Base-by-base conservation (phyloP, 1,140 invertebrate genomes). In the Augochlora pura region DNA sequence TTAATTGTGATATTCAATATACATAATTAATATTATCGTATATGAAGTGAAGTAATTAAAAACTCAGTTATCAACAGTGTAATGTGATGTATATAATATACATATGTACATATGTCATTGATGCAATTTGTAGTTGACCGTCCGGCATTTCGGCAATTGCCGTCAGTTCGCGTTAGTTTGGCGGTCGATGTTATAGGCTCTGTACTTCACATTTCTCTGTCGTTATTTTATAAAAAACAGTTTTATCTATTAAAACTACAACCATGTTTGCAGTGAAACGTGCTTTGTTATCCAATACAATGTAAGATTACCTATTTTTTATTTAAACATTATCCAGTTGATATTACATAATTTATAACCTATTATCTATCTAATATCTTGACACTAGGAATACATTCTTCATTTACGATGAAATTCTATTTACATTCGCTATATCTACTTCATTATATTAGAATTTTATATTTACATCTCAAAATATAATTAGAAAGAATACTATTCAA, bases 271-370 rank as follows among this genome's bases (percentile, higher is more conserved):
- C 74, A 23, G 84, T 60, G 23, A 91, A 77, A 75, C 84, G 86
- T 64, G 54, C 63, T 65, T 38, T 90, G 9, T 64, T 87, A 3
- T 86, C 81, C 54, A 82, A 69, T 46, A n/a, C 70, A 23, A 73
- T 85, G 90, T 91, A 85, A 90, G 86, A 88, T 10, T 46, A 32
- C 42, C 23, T 16, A n/a, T 21, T 52, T 72, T 68, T 46, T 6
- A 46, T 39, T 60, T 65, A 70, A 74, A 79, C 0, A n/a, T 1
- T 54, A 2, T 64, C 63, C 63, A 68, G 27, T 68, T 81, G 52
- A 73, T 64, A 82, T 90, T 90, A 89, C 87, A 62, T 91, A 91
- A 91, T 88, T 88, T 62, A 70, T 89, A 89, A 89, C 86, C 87
- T 91, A 60, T 49, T n/a, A 52, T 16, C 27, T 46, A 0, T 49